Evolutionary conservation across 2,797 vertebrate genomes (phyloP), one percentile per base, ranked within the genome.

Genomic region (Circus cinereus): DNA sequence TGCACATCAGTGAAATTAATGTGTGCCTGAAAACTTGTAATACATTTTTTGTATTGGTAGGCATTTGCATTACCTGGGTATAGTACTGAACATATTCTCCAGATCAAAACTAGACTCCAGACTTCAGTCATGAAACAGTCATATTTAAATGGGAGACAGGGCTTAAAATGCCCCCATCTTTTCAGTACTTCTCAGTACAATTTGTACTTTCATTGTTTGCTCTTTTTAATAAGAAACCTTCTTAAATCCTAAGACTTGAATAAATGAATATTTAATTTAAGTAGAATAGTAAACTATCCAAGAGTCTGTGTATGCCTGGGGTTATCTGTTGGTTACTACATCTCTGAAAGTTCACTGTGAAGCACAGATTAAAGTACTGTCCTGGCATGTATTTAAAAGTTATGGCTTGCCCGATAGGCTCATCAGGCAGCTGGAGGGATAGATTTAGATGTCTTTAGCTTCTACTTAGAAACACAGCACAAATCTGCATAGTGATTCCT

Each of bases 231-330:
- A 89, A 75, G 87, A 82, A 93, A 59, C 24, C 38, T 88, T 90
- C 14, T 50, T 34, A 73, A 85, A 59, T 78, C 69, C 81, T 75
- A 56, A 80, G 53, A 72, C 50, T 38, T 59, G 85, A 95, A 88
- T 94, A 84, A 92, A 81, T 84, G 38, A 91, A 92, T 96, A 65
- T 65, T 85, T 62, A 81, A 65, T 65, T 83, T 62, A 83, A 91
- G 86, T 56, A 77, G 77, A 81, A 89, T 30, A 34, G 80, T 85
- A 91, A 93, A 94, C 48, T 53, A 2, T 47, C 32, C 7, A n/a
- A 69, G 60, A 72, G 53, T 85, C 64, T 68, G 38, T 68, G 48
- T 65, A 20, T 53, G 54, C 79, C 79, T 83, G 62, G 15, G 56
- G 53, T 85, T 85, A 81, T 74, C 17, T 3, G 2, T 26, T 80